Evolutionary conservation across 2,888 invertebrate species (phyloP).

Genomic region (Drosophila anceps): DNA sequence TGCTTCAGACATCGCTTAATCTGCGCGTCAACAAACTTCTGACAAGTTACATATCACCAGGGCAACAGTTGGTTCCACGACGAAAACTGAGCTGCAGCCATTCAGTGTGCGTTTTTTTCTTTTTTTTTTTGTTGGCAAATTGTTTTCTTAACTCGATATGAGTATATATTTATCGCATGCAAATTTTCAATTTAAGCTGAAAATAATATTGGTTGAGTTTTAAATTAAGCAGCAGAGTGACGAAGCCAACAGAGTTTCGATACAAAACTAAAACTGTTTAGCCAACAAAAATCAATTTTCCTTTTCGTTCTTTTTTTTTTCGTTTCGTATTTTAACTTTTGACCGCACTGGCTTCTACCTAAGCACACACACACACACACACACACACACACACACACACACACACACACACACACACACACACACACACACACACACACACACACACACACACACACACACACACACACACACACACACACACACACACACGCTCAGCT

Average conservation of each 20-base stretch:
- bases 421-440: conserved; percentile 19
- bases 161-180: conserved; percentile 15
- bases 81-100: conserved; percentile 6
- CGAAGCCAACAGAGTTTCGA: conserved; percentile 18
- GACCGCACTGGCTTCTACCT: conserved; percentile 55
- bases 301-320: neutral
- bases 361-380: conserved; percentile 21
- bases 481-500: conserved; percentile 10
- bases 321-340: conserved; percentile 52
- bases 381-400: conserved; percentile 13
- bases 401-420: conserved; percentile 16
- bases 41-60: conserved; percentile 75
- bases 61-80: conserved; percentile 71
- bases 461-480: conserved; percentile 19
- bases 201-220: conserved; percentile 29
- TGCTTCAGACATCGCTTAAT: conserved; percentile 62
- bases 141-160: conserved; percentile 25
- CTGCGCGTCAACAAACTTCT: conserved; percentile 77
- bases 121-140: no score
- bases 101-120: conserved; percentile 27
- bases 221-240: conserved; percentile 35
- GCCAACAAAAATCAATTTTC: conserved; percentile 38
- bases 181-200: conserved; percentile 34
- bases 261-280: conserved; percentile 47
- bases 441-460: conserved; percentile 9